Evolutionary conservation across 2,113 vertebrate species (phyloP).

Genomic region (Mesitornis unicolor): DNA sequence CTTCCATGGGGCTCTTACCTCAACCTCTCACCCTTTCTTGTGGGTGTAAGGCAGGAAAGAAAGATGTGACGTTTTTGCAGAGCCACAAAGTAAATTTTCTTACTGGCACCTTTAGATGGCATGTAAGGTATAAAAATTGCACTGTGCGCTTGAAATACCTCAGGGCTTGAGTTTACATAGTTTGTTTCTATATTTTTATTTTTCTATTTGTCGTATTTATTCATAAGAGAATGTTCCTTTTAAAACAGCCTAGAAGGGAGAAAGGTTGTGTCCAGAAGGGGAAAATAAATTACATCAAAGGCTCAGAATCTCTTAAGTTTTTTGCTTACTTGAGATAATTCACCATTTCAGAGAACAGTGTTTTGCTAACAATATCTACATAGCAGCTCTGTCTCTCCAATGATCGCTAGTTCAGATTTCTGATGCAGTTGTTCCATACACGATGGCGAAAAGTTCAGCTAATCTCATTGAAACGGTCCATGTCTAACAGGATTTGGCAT

Average conservation of each 20-base stretch:
- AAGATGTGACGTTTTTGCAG: conserved; percentile 8
- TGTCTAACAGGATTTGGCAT: background rate
- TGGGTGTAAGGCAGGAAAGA: conserved; percentile 16
- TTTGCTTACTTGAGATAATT: background rate
- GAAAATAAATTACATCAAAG: conserved; percentile 16
- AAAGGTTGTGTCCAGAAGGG: conserved; percentile 10
- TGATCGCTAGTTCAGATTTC: background rate
- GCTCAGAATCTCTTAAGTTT: background rate
- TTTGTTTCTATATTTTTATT: conserved; percentile 46
- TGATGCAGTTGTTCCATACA: background rate
- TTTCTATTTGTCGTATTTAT: conserved; percentile 70
- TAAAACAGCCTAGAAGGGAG: background rate
- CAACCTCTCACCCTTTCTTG: background rate
- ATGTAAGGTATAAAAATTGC: conserved; percentile 26
- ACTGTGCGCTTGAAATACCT: conserved; percentile 76
- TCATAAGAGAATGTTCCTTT: conserved; percentile 49
- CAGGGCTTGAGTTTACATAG: conserved; percentile 72
- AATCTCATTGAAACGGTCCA: background rate
- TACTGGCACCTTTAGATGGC: background rate
- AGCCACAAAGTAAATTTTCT: conserved; percentile 3
- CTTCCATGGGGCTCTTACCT: conserved; percentile 56
- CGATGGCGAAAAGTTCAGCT: background rate
- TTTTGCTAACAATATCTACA: background rate
- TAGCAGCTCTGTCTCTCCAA: background rate
- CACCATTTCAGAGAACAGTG: background rate